Evolutionary conservation across 2,113 vertebrate species (phyloP).

Genomic region (human): DNA sequence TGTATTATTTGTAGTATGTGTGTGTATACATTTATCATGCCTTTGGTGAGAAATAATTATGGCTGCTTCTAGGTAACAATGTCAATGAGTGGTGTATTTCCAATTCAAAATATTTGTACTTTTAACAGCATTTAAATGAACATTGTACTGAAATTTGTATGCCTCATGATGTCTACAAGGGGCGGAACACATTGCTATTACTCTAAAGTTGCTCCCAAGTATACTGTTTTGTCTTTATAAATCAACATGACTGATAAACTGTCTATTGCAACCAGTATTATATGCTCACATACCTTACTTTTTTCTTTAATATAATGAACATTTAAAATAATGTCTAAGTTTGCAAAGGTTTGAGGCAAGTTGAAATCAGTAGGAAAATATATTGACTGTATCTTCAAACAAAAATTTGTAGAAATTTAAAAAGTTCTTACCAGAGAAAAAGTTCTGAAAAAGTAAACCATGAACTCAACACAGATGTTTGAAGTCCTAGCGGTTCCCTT

Average conservation of each 20-base stretch:
- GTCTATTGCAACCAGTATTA: background rate
- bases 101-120: constrained; percentile 33
- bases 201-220: background rate
- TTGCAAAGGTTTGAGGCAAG: background rate
- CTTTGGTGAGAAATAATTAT: constrained; percentile 18
- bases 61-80: background rate
- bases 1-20: background rate
- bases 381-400: background rate
- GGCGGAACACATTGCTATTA: background rate
- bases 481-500: background rate
- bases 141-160: background rate
- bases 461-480: background rate
- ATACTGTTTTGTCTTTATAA: background rate
- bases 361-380: background rate
- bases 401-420: background rate
- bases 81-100: constrained; percentile 9
- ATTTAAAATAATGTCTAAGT: background rate
- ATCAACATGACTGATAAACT: background rate
- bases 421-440: background rate
- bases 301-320: constrained; percentile 5
- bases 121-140: constrained; percentile 1
- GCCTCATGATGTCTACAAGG: background rate
- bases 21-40: background rate
- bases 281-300: background rate
- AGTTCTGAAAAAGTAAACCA: background rate